These are phyloP conservation scores for Tragulus kanchil DNA, from an alignment of 2,113 vertebrate genomes.

Conservation along the genomic window DNA sequence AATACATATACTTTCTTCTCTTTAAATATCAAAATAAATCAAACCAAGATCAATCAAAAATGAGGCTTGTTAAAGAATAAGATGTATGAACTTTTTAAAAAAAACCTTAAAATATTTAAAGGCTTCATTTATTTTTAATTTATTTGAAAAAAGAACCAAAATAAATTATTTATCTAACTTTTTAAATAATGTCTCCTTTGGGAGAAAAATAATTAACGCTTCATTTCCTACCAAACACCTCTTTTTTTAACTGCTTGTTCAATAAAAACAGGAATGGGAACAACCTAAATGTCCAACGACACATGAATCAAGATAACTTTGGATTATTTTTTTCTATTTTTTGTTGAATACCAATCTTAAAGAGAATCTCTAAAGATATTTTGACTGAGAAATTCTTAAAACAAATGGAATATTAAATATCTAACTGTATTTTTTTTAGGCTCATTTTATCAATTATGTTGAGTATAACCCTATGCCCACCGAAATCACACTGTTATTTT, in stretches of 20 bases:
- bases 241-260: no score
- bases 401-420: slow-evolving; percentile 27
- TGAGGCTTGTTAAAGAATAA: neutral
- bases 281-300: neutral
- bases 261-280: no score
- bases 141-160: neutral
- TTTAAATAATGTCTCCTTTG: slow-evolving; percentile 36
- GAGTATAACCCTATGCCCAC: neutral
- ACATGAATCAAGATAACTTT: neutral
- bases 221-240: no score
- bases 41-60: neutral
- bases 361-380: slow-evolving; percentile 3
- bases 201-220: neutral
- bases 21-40: slow-evolving; percentile 3
- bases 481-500: neutral
- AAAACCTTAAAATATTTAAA: slow-evolving; percentile 10
- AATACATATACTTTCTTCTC: neutral
- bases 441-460: neutral
- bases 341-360: slow-evolving; percentile 39
- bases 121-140: neutral
- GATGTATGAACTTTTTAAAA: neutral
- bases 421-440: neutral
- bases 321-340: no score
- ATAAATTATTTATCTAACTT: neutral
- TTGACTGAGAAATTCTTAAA: neutral